These are phyloP conservation scores for Perognathus longimembris DNA, from an alignment of 2,113 vertebrate species.

Conservation along the genomic window DNA sequence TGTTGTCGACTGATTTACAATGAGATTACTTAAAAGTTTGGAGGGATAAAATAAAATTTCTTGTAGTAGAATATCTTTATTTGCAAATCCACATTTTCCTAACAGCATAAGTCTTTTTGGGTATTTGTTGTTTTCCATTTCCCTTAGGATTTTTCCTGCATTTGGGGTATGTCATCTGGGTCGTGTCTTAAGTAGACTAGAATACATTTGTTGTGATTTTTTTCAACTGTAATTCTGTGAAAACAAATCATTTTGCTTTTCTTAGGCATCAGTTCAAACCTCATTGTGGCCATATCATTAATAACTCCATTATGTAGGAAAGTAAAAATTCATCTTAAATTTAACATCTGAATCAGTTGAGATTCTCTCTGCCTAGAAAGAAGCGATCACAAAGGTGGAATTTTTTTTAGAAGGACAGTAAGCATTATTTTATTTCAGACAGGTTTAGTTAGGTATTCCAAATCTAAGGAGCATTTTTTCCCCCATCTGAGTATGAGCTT, in stretches of 20 bases:
- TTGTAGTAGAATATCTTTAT: background rate
- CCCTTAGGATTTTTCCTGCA: background rate
- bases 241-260: constrained; percentile 44
- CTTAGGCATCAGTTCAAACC: constrained; percentile 33
- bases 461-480: background rate
- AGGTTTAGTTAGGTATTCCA: constrained; percentile 2
- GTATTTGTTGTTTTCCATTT: background rate
- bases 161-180: background rate
- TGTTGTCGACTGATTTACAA: background rate
- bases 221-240: constrained; percentile 22
- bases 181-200: background rate
- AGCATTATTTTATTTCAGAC: background rate
- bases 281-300: background rate
- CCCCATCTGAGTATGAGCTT: background rate
- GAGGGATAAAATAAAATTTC: background rate
- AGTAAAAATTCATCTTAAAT: background rate
- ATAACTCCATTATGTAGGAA: background rate
- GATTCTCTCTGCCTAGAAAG: background rate
- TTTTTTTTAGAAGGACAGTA: background rate
- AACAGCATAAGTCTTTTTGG: background rate
- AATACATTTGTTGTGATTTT: background rate
- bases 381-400: background rate
- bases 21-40: background rate
- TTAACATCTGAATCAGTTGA: constrained; percentile 8
- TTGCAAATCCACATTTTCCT: background rate